phyloP scores from a whole-genome alignment of 2,113 vertebrate genomes.

The Chunga burmeisteri region DNA sequence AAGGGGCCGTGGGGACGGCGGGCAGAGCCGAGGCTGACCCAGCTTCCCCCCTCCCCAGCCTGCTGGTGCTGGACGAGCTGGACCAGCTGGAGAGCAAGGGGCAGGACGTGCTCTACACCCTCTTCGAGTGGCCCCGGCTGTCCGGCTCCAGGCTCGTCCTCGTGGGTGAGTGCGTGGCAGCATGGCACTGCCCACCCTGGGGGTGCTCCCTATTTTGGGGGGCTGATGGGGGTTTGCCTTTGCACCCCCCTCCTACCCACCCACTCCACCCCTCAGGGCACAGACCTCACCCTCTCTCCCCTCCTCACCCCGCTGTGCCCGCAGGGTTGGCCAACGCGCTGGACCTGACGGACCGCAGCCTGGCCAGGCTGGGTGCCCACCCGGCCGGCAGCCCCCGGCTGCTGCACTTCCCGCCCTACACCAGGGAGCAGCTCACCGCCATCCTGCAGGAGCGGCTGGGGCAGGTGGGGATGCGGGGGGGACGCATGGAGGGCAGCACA shows the following conservation, averaged over 20 bases:
- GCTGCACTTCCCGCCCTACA: constrained; percentile 90
- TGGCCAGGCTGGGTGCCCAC: constrained; percentile 82
- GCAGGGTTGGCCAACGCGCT: constrained; percentile 92
- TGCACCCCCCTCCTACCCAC: neutral
- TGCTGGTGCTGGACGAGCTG: constrained; percentile 94
- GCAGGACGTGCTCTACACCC: constrained; percentile 93
- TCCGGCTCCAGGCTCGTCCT: constrained; percentile 84
- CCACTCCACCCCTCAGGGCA: neutral
- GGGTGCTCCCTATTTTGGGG: accelerated
- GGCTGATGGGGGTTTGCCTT: neutral
- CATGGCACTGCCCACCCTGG: neutral
- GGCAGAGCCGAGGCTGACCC: neutral
- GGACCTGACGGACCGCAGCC: constrained; percentile 90
- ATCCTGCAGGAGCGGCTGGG: constrained; percentile 88
- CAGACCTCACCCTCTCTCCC: neutral
- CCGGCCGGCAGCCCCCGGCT: constrained; percentile 77
- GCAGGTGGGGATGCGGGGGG: constrained; percentile 69
- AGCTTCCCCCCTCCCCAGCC: constrained; percentile 63
- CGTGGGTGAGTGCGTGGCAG: constrained; percentile 77
- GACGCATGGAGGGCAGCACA: too few species aligned
- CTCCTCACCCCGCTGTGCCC: neutral
- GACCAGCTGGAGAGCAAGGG: constrained; percentile 94
- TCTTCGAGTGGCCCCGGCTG: constrained; percentile 92
- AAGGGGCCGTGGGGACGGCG: accelerated
- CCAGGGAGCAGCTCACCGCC: constrained; percentile 81